These are phyloP conservation scores for Drosophila mayri DNA, from an alignment of 1,140 invertebrate species.

Conservation along the genomic window DNA sequence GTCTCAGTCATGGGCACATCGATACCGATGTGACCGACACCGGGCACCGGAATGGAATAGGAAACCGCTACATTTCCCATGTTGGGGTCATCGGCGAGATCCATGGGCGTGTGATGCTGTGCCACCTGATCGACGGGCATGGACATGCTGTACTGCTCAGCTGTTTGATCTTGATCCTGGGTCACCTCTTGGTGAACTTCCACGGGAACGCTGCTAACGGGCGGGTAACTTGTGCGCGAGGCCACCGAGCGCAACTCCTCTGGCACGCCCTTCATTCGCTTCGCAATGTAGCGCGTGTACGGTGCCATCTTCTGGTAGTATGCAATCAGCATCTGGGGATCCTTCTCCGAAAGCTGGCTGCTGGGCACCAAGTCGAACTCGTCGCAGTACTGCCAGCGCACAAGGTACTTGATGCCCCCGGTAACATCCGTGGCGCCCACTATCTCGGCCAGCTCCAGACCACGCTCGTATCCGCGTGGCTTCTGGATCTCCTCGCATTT, in stretches of 20 bases:
- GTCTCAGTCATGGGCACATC: constrained; percentile 76
- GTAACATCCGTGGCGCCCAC: constrained; percentile 89
- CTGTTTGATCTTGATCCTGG: constrained; percentile 6
- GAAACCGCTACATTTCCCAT: constrained; percentile 64
- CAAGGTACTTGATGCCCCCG: constrained; percentile 75
- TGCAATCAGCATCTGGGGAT: constrained; percentile 75
- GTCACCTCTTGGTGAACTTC: constrained; percentile 16
- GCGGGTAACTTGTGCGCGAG: constrained; percentile 50
- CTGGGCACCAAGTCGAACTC: constrained; percentile 78
- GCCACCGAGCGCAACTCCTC: constrained; percentile 57
- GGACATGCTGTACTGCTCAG: background rate
- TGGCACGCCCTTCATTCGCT: constrained; percentile 71
- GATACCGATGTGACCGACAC: constrained; percentile 76
- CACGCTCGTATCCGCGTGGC: constrained; percentile 91
- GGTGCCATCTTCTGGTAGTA: constrained; percentile 81
- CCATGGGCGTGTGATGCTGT: constrained; percentile 41
- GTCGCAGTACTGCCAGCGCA: constrained; percentile 78
- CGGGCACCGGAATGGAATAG: constrained; percentile 78
- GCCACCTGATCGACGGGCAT: constrained; percentile 31
- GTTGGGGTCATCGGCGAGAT: constrained; percentile 45
- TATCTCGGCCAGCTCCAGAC: constrained; percentile 96
- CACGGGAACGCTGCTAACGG: constrained; percentile 17
- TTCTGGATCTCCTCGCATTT: constrained; percentile 83
- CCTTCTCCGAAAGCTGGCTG: constrained; percentile 61
- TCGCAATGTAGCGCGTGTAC: constrained; percentile 58